These are phyloP conservation scores for Drosophila malerkotliana DNA, from an alignment of 1,140 invertebrate genomes.

Conservation along the genomic window DNA sequence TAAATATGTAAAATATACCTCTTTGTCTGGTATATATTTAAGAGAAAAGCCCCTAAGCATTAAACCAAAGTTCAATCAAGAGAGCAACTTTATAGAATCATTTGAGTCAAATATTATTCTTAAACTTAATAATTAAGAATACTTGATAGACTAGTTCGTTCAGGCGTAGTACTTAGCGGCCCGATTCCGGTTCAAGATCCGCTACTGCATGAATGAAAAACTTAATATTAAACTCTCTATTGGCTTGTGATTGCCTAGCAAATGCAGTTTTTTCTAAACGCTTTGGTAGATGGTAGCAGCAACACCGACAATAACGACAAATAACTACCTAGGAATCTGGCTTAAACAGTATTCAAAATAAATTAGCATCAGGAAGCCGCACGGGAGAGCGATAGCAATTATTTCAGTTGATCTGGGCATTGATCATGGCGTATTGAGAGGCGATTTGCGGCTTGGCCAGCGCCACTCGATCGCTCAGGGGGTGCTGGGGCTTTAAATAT, in stretches of 20 bases:
- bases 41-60: slow-evolving; percentile 16
- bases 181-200: slow-evolving; percentile 15
- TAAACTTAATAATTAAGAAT: slow-evolving; percentile 38
- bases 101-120: slow-evolving; percentile 15
- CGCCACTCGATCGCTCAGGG: slow-evolving; percentile 48
- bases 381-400: slow-evolving; percentile 4
- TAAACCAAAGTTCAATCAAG: slow-evolving; percentile 6
- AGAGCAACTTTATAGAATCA: slow-evolving; percentile 1
- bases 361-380: slow-evolving; percentile 55
- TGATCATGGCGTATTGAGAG: slow-evolving; percentile 52
- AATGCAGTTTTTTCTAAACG: slow-evolving; percentile 51
- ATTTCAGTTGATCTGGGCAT: slow-evolving; percentile 47
- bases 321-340: slow-evolving; percentile 17
- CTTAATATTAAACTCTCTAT: slow-evolving; percentile 21
- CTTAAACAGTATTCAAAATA: slow-evolving; percentile 45
- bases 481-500: slow-evolving; percentile 37
- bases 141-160: slow-evolving; percentile 50
- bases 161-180: slow-evolving; percentile 5
- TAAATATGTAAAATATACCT: slow-evolving; percentile 6
- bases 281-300: slow-evolving; percentile 45
- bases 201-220: slow-evolving; percentile 42
- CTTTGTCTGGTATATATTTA: slow-evolving; percentile 26
- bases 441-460: slow-evolving; percentile 54
- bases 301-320: slow-evolving; percentile 12
- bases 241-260: slow-evolving; percentile 25